Evolutionary conservation across 2,113 vertebrate genomes (phyloP).

Genomic region (Rhagologus leucostigma): DNA sequence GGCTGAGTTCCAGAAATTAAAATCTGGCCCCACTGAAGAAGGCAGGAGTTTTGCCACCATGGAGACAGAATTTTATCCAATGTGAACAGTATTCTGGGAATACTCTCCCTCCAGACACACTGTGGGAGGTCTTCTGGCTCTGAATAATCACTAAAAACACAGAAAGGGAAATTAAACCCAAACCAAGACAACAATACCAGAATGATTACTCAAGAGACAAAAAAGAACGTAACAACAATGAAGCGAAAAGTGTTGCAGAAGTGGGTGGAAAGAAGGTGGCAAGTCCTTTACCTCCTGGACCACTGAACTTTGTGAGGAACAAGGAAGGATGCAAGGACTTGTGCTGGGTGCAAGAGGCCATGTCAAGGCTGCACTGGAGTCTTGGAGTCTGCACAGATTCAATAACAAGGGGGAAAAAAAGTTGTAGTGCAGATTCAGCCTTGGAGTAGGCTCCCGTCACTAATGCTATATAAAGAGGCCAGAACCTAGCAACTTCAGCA

Average conservation of each 20-base stretch:
- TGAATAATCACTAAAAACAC: background rate
- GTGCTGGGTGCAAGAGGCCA: background rate
- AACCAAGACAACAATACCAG: slow-evolving; percentile 24
- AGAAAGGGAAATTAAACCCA: slow-evolving; percentile 17
- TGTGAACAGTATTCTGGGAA: slow-evolving; percentile 2
- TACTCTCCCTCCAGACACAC: background rate
- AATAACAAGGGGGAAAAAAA: background rate
- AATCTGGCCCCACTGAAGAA: background rate
- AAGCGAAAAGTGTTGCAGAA: background rate
- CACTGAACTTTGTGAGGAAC: background rate
- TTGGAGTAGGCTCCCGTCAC: background rate
- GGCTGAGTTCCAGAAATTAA: background rate
- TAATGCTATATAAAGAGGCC: background rate
- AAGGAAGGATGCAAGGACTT: background rate
- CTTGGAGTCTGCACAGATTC: background rate
- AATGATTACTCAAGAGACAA: background rate
- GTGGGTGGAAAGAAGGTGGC: background rate
- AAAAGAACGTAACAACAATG: background rate
- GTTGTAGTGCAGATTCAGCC: background rate
- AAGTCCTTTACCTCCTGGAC: background rate
- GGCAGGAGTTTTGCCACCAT: slow-evolving; percentile 2
- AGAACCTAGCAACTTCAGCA: slow-evolving; percentile 14
- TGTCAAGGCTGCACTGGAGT: background rate
- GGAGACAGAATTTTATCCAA: background rate
- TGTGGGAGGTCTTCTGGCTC: slow-evolving; percentile 27